A percentile compares a stretch with the other conserved stretches of the same genome.
Conservation (phyloP, 2,888 invertebrate species). For the Morpho deidamia region DNA sequence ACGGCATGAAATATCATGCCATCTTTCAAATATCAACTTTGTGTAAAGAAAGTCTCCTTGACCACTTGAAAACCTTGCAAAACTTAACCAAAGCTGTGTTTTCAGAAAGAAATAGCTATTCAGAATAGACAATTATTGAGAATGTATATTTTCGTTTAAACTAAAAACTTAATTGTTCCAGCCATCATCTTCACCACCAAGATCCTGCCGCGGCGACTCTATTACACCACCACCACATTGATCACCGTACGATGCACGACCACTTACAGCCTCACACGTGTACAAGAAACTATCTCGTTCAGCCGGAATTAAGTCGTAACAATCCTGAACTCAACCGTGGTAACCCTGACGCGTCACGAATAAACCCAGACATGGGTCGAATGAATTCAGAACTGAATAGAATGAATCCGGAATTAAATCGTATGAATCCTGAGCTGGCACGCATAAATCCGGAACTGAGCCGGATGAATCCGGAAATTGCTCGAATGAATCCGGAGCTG, state of each 20-base stretch:
- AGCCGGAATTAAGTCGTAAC: slow-evolving; percentile 29
- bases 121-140: background rate
- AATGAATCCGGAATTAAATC: slow-evolving; percentile 34
- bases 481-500: background rate
- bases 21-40: too few relatives aligned
- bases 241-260: slow-evolving; percentile 42
- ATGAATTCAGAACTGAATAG: slow-evolving; percentile 36
- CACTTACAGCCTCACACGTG: slow-evolving; percentile 54
- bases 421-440: slow-evolving; percentile 38
- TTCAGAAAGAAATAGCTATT: background rate
- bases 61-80: too few relatives aligned
- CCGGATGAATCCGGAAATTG: slow-evolving; percentile 35
- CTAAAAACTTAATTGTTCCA: slow-evolving; percentile 28
- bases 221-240: slow-evolving; percentile 65
- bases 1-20: too few relatives aligned
- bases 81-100: too few relatives aligned
- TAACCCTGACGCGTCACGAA: slow-evolving; percentile 34
- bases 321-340: slow-evolving; percentile 33
- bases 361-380: slow-evolving; percentile 33
- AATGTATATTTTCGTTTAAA: background rate
- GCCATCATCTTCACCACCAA: slow-evolving; percentile 62
- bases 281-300: slow-evolving; percentile 38
- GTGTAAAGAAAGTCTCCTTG: too few relatives aligned
- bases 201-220: slow-evolving; percentile 68
- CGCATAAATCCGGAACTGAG: slow-evolving; percentile 36